Base-by-base conservation (phyloP, 2,113 vertebrate species). In the Ancistrus triradiatus region DNA sequence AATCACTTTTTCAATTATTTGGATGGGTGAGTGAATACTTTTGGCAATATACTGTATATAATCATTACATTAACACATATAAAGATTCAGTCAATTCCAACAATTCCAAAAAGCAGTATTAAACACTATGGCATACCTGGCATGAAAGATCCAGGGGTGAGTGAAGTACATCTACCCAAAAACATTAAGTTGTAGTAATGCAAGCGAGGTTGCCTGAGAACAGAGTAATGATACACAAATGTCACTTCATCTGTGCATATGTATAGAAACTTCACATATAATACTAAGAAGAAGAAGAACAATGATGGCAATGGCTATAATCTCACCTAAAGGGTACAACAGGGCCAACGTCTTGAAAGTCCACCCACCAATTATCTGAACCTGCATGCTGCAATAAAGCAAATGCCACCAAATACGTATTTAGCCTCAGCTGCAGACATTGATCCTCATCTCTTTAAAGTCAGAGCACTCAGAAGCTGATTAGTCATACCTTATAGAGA, bases 141-240 rank as follows among this genome's bases (percentile, higher is more conserved):
- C 43, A 68, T 56, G 2, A 24, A 0, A 1, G 7, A 63, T 1
- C 72, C 27, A 2, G 60, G 4, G 19, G 28, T 80, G 25, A 87
- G 51, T 53, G 73, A 69, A n/a, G 82, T 70, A 57, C 87, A 89
- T 42, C 51, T 75, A 11, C 73, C 80, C 68, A 75, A 67, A 53
- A 83, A 79, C 1, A 0, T 0, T 2, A 70, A 49, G 4, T 74
- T 64, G 52, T 75, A 73, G 9, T 50, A 46, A 48, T 53, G 68
- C 59, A 81, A 60, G 22, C 63, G 70, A n/a, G 1, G 9, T 27
- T 69, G 53, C 51, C 87, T 89, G 13, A 70, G 15, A 15, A 63
- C 9, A 69, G 8, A 24, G 1, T 44, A 2, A 60, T 42, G 7
- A 38, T 38, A 13, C 4, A 38, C 3, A 11, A 38, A 8, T 11